A percentile compares a stretch with the other conserved stretches of the same genome.
These are phyloP conservation scores for Pelvicachromis taeniatus DNA, from an alignment of 2,113 vertebrate genomes.

Conservation along the genomic window DNA sequence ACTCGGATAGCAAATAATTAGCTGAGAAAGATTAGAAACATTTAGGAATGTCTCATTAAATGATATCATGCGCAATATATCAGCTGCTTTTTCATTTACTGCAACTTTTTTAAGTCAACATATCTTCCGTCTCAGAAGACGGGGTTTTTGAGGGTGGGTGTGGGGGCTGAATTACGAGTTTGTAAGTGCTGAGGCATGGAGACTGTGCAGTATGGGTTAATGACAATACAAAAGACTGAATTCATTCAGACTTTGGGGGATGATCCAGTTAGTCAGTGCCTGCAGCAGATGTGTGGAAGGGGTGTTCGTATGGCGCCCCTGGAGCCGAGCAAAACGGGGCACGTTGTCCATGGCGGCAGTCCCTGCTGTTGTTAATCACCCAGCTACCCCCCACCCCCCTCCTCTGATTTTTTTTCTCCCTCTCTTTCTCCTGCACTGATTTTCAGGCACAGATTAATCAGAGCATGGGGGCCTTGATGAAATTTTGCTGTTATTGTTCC, in stretches of 20 bases:
- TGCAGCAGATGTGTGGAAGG: conserved; percentile 64
- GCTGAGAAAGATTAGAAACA: conserved; percentile 14
- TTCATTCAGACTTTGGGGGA: conserved; percentile 52
- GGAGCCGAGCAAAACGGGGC: conserved; percentile 70
- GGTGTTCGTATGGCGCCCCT: conserved; percentile 36
- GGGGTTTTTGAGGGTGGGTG: neutral
- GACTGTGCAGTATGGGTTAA: conserved; percentile 47
- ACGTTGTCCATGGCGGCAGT: conserved; percentile 75
- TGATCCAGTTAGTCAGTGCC: conserved; percentile 57
- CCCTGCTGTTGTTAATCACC: conserved; percentile 89
- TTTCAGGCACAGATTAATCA: conserved; percentile 99
- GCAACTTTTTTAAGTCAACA: neutral
- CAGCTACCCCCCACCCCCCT: conserved; percentile 58
- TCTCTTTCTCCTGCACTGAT: conserved; percentile 81
- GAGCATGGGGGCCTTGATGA: conserved; percentile 93
- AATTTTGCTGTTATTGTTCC: conserved; percentile 99
- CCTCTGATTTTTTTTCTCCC: neutral
- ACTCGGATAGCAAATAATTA: conserved; percentile 44
- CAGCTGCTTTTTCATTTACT: neutral
- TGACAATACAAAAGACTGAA: conserved; percentile 40
- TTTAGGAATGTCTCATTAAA: conserved; percentile 17
- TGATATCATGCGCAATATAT: neutral
- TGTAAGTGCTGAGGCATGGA: conserved; percentile 10
- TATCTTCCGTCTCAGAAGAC: neutral
- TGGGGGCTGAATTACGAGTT: neutral